Evolutionary conservation across 2,113 vertebrate species (phyloP), one percentile per base, ranked within the genome.

Genomic region (Scalopus aquaticus): DNA sequence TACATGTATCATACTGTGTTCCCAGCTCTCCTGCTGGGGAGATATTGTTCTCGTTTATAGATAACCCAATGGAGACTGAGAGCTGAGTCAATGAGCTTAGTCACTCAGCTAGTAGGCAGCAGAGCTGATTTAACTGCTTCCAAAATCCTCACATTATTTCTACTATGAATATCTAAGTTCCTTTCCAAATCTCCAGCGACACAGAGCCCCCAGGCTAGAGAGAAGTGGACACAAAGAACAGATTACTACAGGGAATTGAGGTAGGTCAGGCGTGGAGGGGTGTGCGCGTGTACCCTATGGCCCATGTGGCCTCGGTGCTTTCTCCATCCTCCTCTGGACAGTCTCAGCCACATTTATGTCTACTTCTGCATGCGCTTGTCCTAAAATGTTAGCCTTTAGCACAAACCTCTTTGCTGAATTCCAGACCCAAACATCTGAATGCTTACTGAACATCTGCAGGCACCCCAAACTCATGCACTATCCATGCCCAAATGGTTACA

Each of bases 51-150:
- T 67, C 56, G 37, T 85, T 88, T 90, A 64, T 1, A 84, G 22
- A 70, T 39, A 84, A 51, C 15, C 51, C 83, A 85, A 69, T 49
- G 54, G 77, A 92, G 28, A 30, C 56, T 49, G 37, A 92, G 67
- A 91, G 70, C 30, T 22, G 56, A 86, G 54, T 73, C n/a, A 60
- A 46, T 6, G 2, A 78, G 17, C 32, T 86, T 86, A 69, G 77
- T 85, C 37, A 81, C 19, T 42, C 11, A 76, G n/a, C 49, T 49
- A 64, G 24, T 46, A 64, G 39, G 60, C 26, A 46, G 26, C 39
- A 89, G 67, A 91, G 11, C 35, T 85, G 35, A 69, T 67, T 87
- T 77, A 88, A 44, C 30, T 44, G 20, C 62, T 89, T 82, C 58
- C 26, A 78, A 67, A 78, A 51, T 72, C 19, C 17, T 85, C n/a